Base-by-base conservation (phyloP, 2,113 vertebrate genomes). In the Labeo rohita region DNA sequence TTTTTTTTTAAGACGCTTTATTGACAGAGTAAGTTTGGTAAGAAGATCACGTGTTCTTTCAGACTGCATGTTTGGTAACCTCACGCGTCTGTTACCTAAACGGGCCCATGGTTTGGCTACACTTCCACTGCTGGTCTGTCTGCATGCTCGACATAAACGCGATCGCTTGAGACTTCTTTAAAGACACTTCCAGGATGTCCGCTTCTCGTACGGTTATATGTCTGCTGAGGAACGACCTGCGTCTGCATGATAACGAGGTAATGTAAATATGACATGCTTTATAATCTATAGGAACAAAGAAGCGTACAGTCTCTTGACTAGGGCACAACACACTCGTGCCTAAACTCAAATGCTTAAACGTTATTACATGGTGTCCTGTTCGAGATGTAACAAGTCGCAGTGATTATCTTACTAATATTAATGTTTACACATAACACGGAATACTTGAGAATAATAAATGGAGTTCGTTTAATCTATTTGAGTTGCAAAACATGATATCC, bases 231-330 rank as follows among this genome's bases (percentile, higher is more conserved):
- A 95, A 95, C 18, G 95, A 96, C 91, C 78, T 95, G 88, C 94
- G 96, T 16, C 86, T 92, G 11, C 95, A 95, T 87, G 95, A 96
- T 79, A 95, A 94, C 43, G 94, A 96, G 95, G 96, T 96, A 56
- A 15, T 56, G 54, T 56, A 90, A 89, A 47, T 54, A 66, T 76
- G 11, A 65, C 18, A 36, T 8, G 3, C 47, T 84, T 16, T 39
- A 21, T 34, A 83, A 65, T 18, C 11, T 36, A 8, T 8, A 3
- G 12, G 13, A 34, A 21, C 28, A 21, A 4, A 82, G 13, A 50
- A 12, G 21, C 66, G 66, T 50, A 8, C 12, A 9, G 61, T 13
- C 65, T 36, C 0, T 56, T 18, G 28, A 13, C 75, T 28, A n/a
- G 6, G 28, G 74, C 47, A 34, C 52, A 50, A 13, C 73, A 18